Percentiles rank a stretch among this genome's conserved stretches.
Conservation (phyloP, 2,113 vertebrate species). For the Plecotus auritus region DNA sequence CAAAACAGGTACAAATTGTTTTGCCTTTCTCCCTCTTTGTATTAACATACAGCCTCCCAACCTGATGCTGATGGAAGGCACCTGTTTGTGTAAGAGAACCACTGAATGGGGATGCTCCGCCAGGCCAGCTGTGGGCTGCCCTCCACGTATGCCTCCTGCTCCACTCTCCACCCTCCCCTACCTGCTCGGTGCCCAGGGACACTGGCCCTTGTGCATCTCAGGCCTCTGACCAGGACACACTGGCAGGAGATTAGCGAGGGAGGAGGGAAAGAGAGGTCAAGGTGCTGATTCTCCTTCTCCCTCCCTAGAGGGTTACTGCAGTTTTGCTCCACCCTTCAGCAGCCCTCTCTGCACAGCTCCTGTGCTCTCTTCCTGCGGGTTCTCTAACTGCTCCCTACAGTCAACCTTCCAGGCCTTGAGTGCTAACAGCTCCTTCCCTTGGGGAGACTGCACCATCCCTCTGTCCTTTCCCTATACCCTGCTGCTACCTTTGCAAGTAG, state of each 20-base stretch:
- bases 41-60: background rate
- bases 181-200: background rate
- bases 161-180: background rate
- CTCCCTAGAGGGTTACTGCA: accelerated
- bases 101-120: background rate
- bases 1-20: background rate
- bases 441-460: background rate
- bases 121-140: background rate
- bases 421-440: background rate
- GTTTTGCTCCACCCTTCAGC: background rate
- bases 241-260: background rate
- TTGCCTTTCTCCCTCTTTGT: background rate
- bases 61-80: accelerated
- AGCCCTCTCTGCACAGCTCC: background rate
- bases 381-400: background rate
- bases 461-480: background rate
- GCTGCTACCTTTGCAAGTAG: background rate
- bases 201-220: background rate
- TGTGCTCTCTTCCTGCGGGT: no score
- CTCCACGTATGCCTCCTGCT: background rate
- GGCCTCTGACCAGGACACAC: background rate
- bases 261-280: background rate
- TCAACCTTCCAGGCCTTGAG: background rate
- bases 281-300: background rate
- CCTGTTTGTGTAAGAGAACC: background rate